phyloP scores from a whole-genome alignment of 2,888 invertebrate species.

The Metopia argyrocephala region DNA sequence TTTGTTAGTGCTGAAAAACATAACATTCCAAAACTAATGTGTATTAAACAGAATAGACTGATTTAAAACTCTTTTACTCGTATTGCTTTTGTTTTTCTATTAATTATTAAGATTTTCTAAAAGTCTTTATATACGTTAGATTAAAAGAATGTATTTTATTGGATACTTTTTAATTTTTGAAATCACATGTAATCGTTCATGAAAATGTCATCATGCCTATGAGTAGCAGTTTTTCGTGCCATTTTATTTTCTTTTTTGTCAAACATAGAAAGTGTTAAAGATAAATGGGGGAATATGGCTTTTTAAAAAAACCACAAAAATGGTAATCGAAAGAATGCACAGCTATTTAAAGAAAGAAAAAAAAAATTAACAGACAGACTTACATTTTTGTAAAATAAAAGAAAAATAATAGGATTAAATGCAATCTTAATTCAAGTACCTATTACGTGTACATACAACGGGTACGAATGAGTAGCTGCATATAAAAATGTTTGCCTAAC shows the following conservation, averaged over 20 bases:
- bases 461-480: slow-evolving; percentile 6
- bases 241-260: slow-evolving; percentile 16
- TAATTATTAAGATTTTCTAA: neutral
- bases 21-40: no score
- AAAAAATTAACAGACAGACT: slow-evolving; percentile 4
- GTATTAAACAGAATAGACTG: no score
- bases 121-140: neutral
- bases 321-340: neutral
- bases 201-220: slow-evolving; percentile 61
- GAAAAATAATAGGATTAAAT: slow-evolving; percentile 40
- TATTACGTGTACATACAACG: neutral
- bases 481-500: slow-evolving; percentile 20
- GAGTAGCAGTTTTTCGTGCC: slow-evolving; percentile 49
- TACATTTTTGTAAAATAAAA: slow-evolving; percentile 22
- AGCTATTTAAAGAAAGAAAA: neutral
- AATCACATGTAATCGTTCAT: slow-evolving; percentile 62
- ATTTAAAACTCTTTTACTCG: no score
- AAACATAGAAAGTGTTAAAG: slow-evolving; percentile 58
- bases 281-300: slow-evolving; percentile 49
- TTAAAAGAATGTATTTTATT: neutral
- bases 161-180: slow-evolving; percentile 27
- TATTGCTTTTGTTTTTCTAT: no score
- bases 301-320: neutral
- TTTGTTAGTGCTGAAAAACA: no score
- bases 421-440: slow-evolving; percentile 55